Base-by-base conservation (phyloP, 23 tunicate genomes). In the Diplosoma virens region DNA sequence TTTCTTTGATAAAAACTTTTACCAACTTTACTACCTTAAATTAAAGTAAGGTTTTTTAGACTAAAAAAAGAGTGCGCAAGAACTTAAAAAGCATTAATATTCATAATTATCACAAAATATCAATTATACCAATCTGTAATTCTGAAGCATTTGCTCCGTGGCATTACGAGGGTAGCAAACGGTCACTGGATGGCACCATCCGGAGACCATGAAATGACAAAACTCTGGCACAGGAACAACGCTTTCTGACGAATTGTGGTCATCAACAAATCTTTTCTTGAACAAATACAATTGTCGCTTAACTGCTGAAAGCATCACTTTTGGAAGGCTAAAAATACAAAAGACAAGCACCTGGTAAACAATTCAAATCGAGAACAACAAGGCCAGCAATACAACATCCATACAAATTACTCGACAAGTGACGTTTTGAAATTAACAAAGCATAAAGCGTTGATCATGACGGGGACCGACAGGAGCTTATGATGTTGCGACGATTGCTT, bases 151-250 rank as follows among this genome's bases (percentile, higher is more conserved):
- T 0, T 47, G 54, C 31, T 87, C 94, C 55, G 24, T 56, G 41
- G 55, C 59, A 67, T 81, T 87, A 3, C 45, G 70, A 0, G 94
- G 94, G 45, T 73, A 81, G 27, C 86, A 80, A 0, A 81, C 47
- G 0, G 84, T 18, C 36, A 87, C 59, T 9, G 94, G 94, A 60
- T 81, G 86, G 66, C 78, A 75, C 80, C 82, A 86, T 20, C 76
- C 77, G 20, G 60, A 54, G 37, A 79, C 24, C 9, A 26, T 21
- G 50, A 59, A 86, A 45, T 86, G 55, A 59, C 27, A 35, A 60
- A 46, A 70, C 47, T 67, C 37, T 1, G 84, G 92, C n/a, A 82
- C 34, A n/a, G 60, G 60, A 32, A 72, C 1, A 6, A 2, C 28
- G 3, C 18, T 27, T 4, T 17, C 25, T 3, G 59, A 5, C 2